Conservation (phyloP, 2,797 vertebrate genomes). For the Otus scops region DNA sequence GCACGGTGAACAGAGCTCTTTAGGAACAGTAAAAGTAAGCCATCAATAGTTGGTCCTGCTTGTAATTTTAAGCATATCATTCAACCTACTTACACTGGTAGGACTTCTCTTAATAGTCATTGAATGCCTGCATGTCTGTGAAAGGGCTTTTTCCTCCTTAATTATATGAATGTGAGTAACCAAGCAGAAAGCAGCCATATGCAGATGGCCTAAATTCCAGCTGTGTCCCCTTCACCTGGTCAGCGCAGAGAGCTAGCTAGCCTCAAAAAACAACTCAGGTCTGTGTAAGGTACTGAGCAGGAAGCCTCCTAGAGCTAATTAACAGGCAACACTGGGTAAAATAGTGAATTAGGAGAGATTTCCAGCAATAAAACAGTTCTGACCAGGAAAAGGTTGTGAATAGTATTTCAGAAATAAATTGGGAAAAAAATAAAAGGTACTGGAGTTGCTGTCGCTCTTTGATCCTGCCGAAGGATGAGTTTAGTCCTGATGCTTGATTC, state of each 20-base stretch:
- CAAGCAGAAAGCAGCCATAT: not conserved
- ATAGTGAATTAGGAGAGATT: not conserved
- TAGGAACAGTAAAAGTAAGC: not conserved
- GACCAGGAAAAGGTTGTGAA: not conserved
- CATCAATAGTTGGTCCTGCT: not conserved
- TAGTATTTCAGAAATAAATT: not conserved
- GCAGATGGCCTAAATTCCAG: not conserved
- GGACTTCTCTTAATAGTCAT: not conserved
- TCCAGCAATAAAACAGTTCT: not conserved
- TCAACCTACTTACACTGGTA: not conserved
- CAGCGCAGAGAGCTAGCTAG: not conserved
- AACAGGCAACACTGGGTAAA: not conserved
- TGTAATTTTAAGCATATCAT: not conserved
- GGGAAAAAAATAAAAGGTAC: not conserved
- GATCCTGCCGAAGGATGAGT: not conserved
- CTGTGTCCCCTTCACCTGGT: not conserved
- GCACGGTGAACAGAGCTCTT: not conserved
- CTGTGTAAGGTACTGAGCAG: not conserved
- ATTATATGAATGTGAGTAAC: not conserved
- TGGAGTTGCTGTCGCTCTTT: not conserved
- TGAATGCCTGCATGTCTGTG: not conserved
- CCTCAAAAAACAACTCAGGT: accelerated
- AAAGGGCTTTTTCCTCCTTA: not conserved
- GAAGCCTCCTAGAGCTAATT: not conserved
- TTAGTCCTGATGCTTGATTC: not conserved